Conservation (phyloP, 2,888 invertebrate species). For the Agonum fuliginosum region DNA sequence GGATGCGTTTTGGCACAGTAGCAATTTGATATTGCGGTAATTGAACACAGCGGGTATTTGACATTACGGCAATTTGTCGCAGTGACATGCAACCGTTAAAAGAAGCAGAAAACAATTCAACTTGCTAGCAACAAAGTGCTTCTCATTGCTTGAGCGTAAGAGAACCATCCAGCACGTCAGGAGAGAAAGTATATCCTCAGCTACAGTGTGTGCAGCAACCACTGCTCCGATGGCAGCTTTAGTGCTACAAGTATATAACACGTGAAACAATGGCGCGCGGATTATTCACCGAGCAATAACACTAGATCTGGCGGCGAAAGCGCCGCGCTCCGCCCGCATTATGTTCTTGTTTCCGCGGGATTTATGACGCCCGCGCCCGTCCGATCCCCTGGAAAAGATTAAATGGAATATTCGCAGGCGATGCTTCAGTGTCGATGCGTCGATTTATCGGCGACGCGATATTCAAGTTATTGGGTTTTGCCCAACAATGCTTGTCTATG, state of each 20-base stretch:
- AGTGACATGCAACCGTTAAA: too few relatives aligned
- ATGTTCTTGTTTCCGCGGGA: conserved; percentile 54
- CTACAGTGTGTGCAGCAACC: background rate
- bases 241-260: conserved; percentile 41
- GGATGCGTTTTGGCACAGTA: too few relatives aligned
- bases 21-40: too few relatives aligned
- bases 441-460: conserved; percentile 50
- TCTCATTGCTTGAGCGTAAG: too few relatives aligned
- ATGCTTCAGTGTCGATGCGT: conserved; percentile 50
- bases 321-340: conserved; percentile 46
- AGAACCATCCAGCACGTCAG: too few relatives aligned
- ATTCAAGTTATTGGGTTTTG: conserved; percentile 51
- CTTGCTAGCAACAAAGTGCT: too few relatives aligned
- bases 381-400: conserved; percentile 52
- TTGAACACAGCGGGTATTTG: too few relatives aligned
- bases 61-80: too few relatives aligned
- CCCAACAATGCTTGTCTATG: conserved; percentile 50
- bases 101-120: too few relatives aligned
- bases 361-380: conserved; percentile 48
- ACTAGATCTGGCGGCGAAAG: conserved; percentile 51
- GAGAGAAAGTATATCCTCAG: too few relatives aligned
- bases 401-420: conserved; percentile 52
- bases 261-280: conserved; percentile 54
- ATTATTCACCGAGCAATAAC: conserved; percentile 57
- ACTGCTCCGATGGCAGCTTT: conserved; percentile 9